Conservation (phyloP, 2,113 vertebrate genomes). For the Solenodon paradoxus region DNA sequence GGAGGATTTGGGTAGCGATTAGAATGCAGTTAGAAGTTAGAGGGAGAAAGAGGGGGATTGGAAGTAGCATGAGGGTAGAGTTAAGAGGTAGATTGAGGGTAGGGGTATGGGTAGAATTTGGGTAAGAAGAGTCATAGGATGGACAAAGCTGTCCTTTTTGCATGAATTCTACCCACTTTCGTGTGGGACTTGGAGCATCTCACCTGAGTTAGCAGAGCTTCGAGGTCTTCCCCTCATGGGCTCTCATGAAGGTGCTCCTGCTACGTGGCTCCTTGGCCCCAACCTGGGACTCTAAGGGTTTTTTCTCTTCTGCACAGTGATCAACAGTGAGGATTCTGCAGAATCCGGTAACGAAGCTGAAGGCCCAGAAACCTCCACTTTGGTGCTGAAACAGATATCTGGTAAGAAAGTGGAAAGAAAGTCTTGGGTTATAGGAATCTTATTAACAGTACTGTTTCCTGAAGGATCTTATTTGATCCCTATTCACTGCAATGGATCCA, state of each 20-base stretch:
- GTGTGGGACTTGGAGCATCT: not conserved
- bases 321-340: constrained; percentile 33
- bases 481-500: not conserved
- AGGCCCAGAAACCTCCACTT: fast-evolving
- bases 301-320: constrained; percentile 39
- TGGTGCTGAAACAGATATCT: fast-evolving
- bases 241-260: not conserved
- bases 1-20: too few species aligned
- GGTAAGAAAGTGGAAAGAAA: constrained; percentile 13
- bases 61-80: not conserved
- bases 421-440: not conserved
- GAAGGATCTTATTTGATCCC: not conserved
- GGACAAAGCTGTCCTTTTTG: not conserved
- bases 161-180: too few species aligned
- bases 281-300: not conserved
- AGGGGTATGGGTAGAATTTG: not conserved
- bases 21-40: too few species aligned
- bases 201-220: not conserved
- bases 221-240: not conserved
- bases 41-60: too few species aligned
- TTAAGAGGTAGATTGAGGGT: not conserved
- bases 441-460: not conserved
- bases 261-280: not conserved
- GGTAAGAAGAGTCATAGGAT: fast-evolving
- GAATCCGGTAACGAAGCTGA: not conserved